Percentiles rank a stretch among this genome's conserved stretches.
Evolutionary conservation across 1,140 invertebrate species (phyloP).

Genomic region (Rhizoglyphus robini): DNA sequence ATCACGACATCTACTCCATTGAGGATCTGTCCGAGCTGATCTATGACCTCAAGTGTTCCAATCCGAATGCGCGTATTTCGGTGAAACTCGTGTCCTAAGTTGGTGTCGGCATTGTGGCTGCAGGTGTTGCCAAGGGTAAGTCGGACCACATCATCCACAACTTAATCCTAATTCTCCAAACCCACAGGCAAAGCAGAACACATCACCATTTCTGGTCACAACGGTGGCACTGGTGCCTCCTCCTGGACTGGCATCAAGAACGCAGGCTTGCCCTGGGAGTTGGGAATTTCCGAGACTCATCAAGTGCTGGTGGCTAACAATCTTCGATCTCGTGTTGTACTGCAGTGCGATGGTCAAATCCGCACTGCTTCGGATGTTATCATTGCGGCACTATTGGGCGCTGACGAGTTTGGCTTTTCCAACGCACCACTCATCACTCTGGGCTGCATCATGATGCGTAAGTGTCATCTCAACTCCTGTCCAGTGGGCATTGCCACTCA

Average conservation of each 20-base stretch:
- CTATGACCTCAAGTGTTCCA: conserved; percentile 94
- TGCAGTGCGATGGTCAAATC: conserved; percentile 39
- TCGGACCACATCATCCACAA: background rate
- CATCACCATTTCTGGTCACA: conserved; percentile 40
- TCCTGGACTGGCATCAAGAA: conserved; percentile 42
- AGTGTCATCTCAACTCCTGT: conserved; percentile 98
- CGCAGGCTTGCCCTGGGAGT: conserved; percentile 41
- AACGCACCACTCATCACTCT: conserved; percentile 93
- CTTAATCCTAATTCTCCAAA: background rate
- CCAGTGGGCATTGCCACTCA: conserved; percentile 95
- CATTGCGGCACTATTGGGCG: conserved; percentile 83
- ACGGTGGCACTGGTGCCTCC: conserved; percentile 41
- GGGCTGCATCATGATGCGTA: conserved; percentile 99
- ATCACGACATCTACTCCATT: conserved; percentile 99
- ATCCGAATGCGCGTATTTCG: conserved; percentile 84
- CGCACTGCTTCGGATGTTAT: conserved; percentile 91
- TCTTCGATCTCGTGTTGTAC: conserved; percentile 43
- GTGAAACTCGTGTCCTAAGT: conserved; percentile 98
- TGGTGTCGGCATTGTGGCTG: conserved; percentile 92
- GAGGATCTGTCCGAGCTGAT: conserved; percentile 97
- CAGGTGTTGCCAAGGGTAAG: conserved; percentile 83
- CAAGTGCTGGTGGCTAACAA: conserved; percentile 77
- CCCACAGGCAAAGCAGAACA: conserved; percentile 38
- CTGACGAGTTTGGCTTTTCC: conserved; percentile 97
- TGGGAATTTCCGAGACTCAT: conserved; percentile 40